Evolutionary conservation across 1,140 invertebrate species (phyloP).

Genomic region (Drosophila sturtevanti): DNA sequence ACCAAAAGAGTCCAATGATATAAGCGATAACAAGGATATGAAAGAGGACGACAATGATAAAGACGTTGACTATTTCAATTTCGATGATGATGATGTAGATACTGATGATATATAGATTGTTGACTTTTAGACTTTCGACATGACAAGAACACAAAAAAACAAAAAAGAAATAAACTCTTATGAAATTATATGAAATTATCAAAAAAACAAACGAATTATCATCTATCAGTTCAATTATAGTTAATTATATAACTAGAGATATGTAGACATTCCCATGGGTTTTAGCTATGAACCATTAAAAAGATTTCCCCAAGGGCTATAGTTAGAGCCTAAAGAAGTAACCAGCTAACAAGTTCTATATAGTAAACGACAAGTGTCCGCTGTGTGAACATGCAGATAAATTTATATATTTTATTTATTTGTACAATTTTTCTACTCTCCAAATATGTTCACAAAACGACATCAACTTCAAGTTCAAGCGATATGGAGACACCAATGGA

Average conservation of each 20-base stretch:
- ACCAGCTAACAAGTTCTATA: not conserved
- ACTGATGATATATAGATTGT: slow-evolving; percentile 1
- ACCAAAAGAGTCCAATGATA: not conserved
- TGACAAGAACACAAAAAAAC: slow-evolving; percentile 26
- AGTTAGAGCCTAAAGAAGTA: not conserved
- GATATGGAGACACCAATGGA: not conserved
- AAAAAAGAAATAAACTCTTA: not conserved
- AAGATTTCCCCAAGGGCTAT: not conserved
- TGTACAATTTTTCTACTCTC: not conserved
- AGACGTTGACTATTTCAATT: slow-evolving; percentile 59
- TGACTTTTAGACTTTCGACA: slow-evolving; percentile 42
- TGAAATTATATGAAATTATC: slow-evolving; percentile 12
- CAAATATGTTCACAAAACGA: no score
- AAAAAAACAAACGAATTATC: not conserved
- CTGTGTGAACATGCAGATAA: not conserved
- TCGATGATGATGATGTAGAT: slow-evolving; percentile 40
- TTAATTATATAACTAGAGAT: no score
- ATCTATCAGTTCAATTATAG: no score
- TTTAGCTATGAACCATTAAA: not conserved
- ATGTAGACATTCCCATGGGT: no score
- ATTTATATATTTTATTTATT: not conserved
- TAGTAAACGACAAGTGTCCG: not conserved
- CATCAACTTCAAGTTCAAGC: not conserved
- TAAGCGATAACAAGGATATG: not conserved
- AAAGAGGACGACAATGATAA: slow-evolving; percentile 18